Conservation (phyloP, 1,140 invertebrate genomes). For the Teleogryllus occipitalis region DNA sequence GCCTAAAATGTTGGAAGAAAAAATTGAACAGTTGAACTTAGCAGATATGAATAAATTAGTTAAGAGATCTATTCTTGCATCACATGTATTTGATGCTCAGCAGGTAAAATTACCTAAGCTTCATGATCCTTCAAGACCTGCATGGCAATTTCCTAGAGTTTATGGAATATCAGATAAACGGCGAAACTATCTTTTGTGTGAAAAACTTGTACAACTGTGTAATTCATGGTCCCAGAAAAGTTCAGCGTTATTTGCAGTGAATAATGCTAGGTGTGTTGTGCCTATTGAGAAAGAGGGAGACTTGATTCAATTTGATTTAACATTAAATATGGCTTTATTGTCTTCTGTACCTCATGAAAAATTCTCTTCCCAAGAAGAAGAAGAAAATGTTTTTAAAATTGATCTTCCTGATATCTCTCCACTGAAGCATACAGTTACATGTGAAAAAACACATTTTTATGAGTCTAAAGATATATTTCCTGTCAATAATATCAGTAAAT, state of each 20-base stretch:
- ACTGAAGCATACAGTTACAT: constrained; percentile 56
- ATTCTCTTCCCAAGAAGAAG: constrained; percentile 38
- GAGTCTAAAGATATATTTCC: constrained; percentile 48
- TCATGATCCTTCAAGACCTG: constrained; percentile 57
- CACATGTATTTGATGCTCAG: constrained; percentile 68
- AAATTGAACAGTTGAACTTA: constrained; percentile 31
- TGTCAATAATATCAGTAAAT: constrained; percentile 24
- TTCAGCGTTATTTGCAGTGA: constrained; percentile 29
- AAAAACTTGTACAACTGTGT: constrained; percentile 60
- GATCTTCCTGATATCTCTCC: constrained; percentile 62
- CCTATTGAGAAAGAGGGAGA: constrained; percentile 50
- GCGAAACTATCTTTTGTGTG: constrained; percentile 62
- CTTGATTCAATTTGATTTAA: constrained; percentile 52
- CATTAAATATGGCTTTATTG: constrained; percentile 53
- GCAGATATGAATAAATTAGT: constrained; percentile 36
- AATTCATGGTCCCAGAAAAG: constrained; percentile 47
- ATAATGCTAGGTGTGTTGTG: constrained; percentile 43
- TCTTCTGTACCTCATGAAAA: constrained; percentile 49
- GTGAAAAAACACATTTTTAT: constrained; percentile 57
- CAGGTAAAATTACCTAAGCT: constrained; percentile 65
- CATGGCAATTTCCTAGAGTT: constrained; percentile 57
- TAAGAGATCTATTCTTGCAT: constrained; percentile 51
- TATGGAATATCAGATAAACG: constrained; percentile 62
- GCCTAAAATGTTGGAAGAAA: constrained; percentile 44
- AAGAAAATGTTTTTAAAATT: constrained; percentile 33